Conservation (phyloP, 2,113 vertebrate genomes). For the Tor tambroides region DNA sequence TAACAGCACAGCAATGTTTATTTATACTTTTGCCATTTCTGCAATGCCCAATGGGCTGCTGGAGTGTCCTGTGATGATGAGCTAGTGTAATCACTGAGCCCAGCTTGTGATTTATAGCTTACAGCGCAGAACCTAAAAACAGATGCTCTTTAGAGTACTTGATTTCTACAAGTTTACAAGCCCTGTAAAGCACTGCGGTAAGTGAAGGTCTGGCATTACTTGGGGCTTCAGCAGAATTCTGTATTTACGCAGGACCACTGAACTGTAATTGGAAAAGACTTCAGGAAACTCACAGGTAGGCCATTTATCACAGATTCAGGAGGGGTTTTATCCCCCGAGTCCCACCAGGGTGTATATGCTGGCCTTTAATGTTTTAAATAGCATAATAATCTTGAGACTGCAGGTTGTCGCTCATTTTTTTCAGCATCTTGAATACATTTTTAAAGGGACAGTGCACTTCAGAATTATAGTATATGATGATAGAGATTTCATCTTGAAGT, state of each 20-base stretch:
- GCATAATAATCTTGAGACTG: not conserved
- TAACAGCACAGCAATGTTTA: conserved; percentile 28
- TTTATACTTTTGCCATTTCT: conserved; percentile 37
- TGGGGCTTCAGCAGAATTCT: not conserved
- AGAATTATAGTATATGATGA: no score
- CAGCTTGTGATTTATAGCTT: conserved; percentile 41
- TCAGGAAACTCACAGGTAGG: conserved; percentile 20
- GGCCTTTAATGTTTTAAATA: not conserved
- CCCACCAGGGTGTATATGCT: not conserved
- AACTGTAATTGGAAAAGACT: conserved; percentile 10
- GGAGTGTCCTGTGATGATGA: conserved; percentile 47
- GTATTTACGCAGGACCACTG: not conserved
- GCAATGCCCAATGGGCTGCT: conserved; percentile 20
- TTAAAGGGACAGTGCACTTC: no score
- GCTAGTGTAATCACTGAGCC: conserved; percentile 11
- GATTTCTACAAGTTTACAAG: conserved; percentile 39
- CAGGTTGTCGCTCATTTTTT: no score
- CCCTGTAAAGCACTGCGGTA: conserved; percentile 8
- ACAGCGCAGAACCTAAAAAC: conserved; percentile 28
- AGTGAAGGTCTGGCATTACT: conserved; percentile 30
- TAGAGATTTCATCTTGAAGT: no score
- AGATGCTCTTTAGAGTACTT: conserved; percentile 34
- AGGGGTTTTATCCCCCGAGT: not conserved
- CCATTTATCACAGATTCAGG: conserved; percentile 25
- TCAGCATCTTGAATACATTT: no score